Evolutionary conservation across 2,797 vertebrate species (phyloP), one percentile per base, ranked within the genome.

Genomic region (Dendrocincla fuliginosa): DNA sequence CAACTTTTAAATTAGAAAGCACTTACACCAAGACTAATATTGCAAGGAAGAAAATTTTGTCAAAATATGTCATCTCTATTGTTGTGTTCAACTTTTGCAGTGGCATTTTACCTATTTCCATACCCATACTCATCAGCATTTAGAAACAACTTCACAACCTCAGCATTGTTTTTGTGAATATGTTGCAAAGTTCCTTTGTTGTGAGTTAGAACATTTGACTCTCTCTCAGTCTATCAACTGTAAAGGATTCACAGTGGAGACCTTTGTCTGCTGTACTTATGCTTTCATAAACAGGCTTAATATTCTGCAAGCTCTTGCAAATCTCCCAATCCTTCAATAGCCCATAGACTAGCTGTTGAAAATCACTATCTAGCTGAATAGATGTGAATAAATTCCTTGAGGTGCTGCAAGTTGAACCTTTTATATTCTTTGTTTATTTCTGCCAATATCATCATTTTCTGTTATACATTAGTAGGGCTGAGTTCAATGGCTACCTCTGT

Each of bases 101-200:
- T 13, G 2, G 1, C 69, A 12, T 56, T 92, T 90, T 74, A 28
- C 25, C 9, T 75, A 30, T 32, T 42, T 83, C 19, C 5, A 27
- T 33, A n/a, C 18, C 16, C 0, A 0, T 69, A 41, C 7, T 52
- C 35, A 37, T 47, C 32, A 46, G 22, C 59, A 39, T 35, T 50
- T 47, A 69, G 37, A 87, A 92, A 70, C 4, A 52, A 52, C 11
- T 89, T 14, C 39, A 32, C 1, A 0, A 57, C 30, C 23, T 71
- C 52, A 41, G 20, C 3, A 0, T 37, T 22, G 44, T 3, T 80
- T 90, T 32, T 24, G 32, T 59, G 37, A 89, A 41, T 20, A 13
- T 46, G 10, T 49, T 84, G 25, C 20, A 37, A 79, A 85, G 33
- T 61, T 39, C 47, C 33, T 61, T 75, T 63, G 10, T 44, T 85